Base-by-base conservation (phyloP, 2,113 vertebrate species). In the Gobiocypris rarus region DNA sequence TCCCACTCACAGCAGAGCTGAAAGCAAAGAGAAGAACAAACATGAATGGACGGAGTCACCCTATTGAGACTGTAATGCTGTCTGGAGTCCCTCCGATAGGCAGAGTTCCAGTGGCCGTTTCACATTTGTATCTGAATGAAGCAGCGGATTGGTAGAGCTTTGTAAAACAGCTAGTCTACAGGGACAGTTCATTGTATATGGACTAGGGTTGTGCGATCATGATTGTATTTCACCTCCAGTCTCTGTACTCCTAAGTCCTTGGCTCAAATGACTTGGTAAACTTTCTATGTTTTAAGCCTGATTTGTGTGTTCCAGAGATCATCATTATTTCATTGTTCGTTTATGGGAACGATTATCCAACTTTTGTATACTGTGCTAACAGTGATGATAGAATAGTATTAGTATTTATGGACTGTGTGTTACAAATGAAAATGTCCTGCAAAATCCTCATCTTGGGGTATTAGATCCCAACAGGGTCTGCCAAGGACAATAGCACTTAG, bases 401-500 rank as follows among this genome's bases (percentile, higher is more conserved):
- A 82, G 86, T 79, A 86, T 85, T 83, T 86, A 90, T 85, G 69
- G 74, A 63, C 26, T 28, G 11, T 48, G 56, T 22, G 34, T 85
- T 86, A 75, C 82, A 22, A 81, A 71, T 85, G 73, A 63, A 82
- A 86, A 86, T 86, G 70, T 76, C 83, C 88, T 61, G 74, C 84
- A 85, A 88, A 89, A 76, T 88, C 88, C 83, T 82, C 87, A 84
- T 90, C 45, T 73, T 89, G 89, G 91, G 83, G 86, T 86, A 92
- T 91, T 86, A 86, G 86, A 78, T 87, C 84, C 81, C n/a, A 82
- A 71, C 81, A n/a, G 22, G 85, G 75, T 87, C 83, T 84, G 83
- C 89, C 90, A 90, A 92, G 89, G 91, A 91, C 89, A 89, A 90
- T 87, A 83, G 89, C 90, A 91, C 91, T 93, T 93, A 91, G 92